Base-by-base conservation (phyloP, 2,113 vertebrate genomes). In the Irena cyanogastra region DNA sequence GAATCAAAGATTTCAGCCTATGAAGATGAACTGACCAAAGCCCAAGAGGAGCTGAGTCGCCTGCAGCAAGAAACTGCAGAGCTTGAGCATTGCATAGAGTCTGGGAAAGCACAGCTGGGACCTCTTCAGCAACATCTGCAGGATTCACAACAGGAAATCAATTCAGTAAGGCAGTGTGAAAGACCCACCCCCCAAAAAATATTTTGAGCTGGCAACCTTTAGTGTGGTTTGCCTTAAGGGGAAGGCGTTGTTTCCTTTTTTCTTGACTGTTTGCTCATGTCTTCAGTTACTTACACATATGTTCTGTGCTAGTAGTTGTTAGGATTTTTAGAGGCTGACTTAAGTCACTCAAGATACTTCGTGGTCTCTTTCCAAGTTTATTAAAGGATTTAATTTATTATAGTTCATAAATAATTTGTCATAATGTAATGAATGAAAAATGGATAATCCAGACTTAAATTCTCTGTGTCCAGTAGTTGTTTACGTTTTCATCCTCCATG, bases 41-140 rank as follows among this genome's bases (percentile, higher is more conserved):
- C 99, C 37, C 97, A 98, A 69, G 98, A 99, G 94, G 99, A 99
- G 92, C 98, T 99, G 72, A 98, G 97, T 56, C 97, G 97, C 92
- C 97, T 99, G 76, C 99, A 99, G 98, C 98, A 99, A 91, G 99
- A 99, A 98, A 99, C 99, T 30, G 97, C 98, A 64, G 98, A 97
- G 77, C 96, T 99, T 37, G 98, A 99, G 96, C 98, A 99, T 91
- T 99, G 98, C 76, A 98, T 99, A 83, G 98, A 98, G 95, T 97
- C 98, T 13, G 99, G 99, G 44, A 98, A 98, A 90, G 98, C 98
- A 89, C 98, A 99, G 90, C 98, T 99, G 82, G 98, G 97, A 81
- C 99, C 99, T 71, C 98, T 99, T 89, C 98, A 99, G 92, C 98
- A 99, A 82, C 98, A 99, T 82, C 98, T 99, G 70, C 98, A 98